Evolutionary conservation across 2,797 vertebrate genomes (phyloP), one percentile per base, ranked within the genome.

Genomic region (Malurus splendens): DNA sequence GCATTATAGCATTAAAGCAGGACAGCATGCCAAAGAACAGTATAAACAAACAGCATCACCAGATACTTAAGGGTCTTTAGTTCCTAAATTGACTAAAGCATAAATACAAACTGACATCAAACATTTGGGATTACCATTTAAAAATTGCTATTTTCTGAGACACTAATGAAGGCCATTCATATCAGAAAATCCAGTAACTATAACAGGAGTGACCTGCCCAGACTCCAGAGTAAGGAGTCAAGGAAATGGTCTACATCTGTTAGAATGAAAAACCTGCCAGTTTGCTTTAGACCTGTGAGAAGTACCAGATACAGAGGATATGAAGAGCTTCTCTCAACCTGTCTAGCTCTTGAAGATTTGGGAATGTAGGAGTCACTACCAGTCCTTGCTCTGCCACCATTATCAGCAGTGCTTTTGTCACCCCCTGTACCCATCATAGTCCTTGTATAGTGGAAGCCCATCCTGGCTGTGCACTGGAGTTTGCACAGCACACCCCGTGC

Each of bases 51-150:
- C 27, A 86, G 72, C 77, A 89, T 60, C 87, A 87, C 44, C 74
- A 86, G 62, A 74, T 89, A 94, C n/a, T 82, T 89, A 73, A 60
- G 50, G 38, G 71, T 79, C 56, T 92, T 93, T 83, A 92, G 86
- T 60, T 79, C 60, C 92, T 92, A 84, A 94, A 83, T 64, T 78
- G 82, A 79, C 83, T 76, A 48, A 73, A 93, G 61, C 74, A 67
- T 86, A 86, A 91, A 89, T 55, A 83, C 57, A 92, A 90, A 79
- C 64, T 90, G 87, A 93, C 11, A 15, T 86, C 66, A 93, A 64
- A 71, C 47, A 32, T 71, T 65, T 71, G 71, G 74, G 83, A 89
- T 82, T 84, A 76, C 51, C 38, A 55, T 82, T 91, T 68, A 18
- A 83, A 93, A 94, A 78, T 1, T 3, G 3, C 59, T 90, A 0